phyloP scores from a whole-genome alignment of 2,797 vertebrate genomes.

The Sebastes diaconus region DNA sequence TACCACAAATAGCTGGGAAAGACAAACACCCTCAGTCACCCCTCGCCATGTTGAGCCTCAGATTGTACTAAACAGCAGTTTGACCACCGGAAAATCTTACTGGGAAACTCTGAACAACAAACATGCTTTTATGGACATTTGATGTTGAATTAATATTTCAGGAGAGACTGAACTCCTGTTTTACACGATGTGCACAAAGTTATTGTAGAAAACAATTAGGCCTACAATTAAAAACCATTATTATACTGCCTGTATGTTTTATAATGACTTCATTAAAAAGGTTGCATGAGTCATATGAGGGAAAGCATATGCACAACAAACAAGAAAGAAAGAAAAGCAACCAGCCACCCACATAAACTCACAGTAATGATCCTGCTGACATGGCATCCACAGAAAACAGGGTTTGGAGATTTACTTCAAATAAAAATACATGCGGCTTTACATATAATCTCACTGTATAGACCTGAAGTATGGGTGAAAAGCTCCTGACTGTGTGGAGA shows the following conservation, averaged over 20 bases:
- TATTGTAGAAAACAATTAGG: background rate
- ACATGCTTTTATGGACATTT: background rate
- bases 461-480: too few relatives aligned
- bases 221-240: background rate
- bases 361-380: too few relatives aligned
- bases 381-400: too few relatives aligned
- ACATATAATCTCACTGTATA: too few relatives aligned
- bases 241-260: background rate
- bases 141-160: background rate
- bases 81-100: background rate
- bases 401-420: too few relatives aligned
- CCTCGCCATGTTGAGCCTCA: background rate
- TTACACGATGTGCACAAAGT: background rate
- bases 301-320: background rate
- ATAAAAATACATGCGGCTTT: too few relatives aligned
- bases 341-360: too few relatives aligned
- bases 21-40: conserved; percentile 21
- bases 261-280: background rate
- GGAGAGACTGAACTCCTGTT: background rate
- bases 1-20: conserved; percentile 7
- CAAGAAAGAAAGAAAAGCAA: too few relatives aligned
- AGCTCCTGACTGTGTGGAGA: too few relatives aligned
- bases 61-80: background rate
- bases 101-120: background rate
- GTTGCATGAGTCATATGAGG: background rate